These are phyloP conservation scores for Drosophila neocordata DNA, from an alignment of 1,140 invertebrate genomes.

Conservation along the genomic window DNA sequence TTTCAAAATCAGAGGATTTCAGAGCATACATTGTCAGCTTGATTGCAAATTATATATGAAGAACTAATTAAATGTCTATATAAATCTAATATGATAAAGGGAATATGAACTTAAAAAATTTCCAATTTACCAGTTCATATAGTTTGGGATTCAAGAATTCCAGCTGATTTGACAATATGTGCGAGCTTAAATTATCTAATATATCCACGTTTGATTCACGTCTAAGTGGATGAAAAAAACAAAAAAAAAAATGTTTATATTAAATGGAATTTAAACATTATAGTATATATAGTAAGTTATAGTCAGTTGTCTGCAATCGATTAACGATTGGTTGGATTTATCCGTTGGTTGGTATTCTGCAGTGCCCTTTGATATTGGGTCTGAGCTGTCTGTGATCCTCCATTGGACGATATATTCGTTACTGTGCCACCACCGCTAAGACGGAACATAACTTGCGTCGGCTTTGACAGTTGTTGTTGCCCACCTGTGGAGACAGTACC, in stretches of 20 bases:
- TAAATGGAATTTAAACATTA: background rate
- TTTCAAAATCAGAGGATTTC: no score
- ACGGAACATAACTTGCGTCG: background rate
- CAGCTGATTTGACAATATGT: no score
- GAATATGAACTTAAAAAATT: slow-evolving; percentile 5
- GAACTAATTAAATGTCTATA: background rate
- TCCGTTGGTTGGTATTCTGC: background rate
- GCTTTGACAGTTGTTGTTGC: slow-evolving; percentile 27
- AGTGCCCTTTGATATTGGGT: background rate
- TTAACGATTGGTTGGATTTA: background rate
- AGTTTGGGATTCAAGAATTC: background rate
- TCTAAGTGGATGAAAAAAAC: background rate
- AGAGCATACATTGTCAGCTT: background rate
- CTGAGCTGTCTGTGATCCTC: background rate
- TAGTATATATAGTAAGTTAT: background rate
- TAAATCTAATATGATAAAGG: background rate
- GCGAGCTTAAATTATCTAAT: background rate
- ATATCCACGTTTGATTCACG: background rate
- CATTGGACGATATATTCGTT: background rate
- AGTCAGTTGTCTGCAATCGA: background rate
- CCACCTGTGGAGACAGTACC: slow-evolving; percentile 29
- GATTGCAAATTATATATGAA: background rate
- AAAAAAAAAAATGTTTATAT: background rate
- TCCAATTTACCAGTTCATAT: background rate
- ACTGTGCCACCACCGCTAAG: background rate